Percentiles rank a stretch among this genome's conserved stretches.
phyloP scores from a whole-genome alignment of 2,888 invertebrate genomes.

The Myopa tessellatipennis region DNA sequence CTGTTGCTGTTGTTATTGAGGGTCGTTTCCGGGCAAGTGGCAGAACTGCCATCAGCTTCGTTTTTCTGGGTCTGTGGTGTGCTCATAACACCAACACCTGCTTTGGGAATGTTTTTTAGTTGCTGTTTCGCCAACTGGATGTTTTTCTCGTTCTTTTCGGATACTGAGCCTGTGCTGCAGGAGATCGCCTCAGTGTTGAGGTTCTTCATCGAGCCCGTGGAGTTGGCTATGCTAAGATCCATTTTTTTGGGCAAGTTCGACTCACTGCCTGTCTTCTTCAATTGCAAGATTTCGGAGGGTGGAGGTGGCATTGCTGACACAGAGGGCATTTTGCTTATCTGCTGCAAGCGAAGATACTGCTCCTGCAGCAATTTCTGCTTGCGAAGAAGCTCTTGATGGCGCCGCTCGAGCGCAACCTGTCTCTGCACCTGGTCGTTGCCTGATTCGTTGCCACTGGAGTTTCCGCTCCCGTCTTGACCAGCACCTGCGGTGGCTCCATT shows the following conservation, averaged over 20 bases:
- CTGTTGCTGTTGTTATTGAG: constrained; percentile 64
- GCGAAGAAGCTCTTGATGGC: constrained; percentile 88
- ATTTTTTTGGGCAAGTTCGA: constrained; percentile 87
- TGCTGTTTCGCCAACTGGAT: constrained; percentile 48
- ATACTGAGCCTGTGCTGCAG: constrained; percentile 26
- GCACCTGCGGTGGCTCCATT: constrained; percentile 52
- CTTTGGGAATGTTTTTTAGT: constrained; percentile 39
- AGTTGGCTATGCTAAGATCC: constrained; percentile 74
- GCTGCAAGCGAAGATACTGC: constrained; percentile 89
- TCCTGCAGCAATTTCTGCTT: constrained; percentile 91
- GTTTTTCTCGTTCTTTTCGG: constrained; percentile 45
- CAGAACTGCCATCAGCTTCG: constrained; percentile 40
- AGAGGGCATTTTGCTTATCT: constrained; percentile 83
- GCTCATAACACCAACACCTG: constrained; percentile 47
- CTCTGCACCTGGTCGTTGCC: constrained; percentile 79
- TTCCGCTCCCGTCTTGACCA: constrained; percentile 68
- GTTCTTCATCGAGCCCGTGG: constrained; percentile 57
- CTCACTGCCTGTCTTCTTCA: constrained; percentile 90
- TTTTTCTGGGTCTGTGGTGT: constrained; percentile 53
- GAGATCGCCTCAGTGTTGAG: constrained; percentile 52
- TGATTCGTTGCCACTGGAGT: constrained; percentile 81
- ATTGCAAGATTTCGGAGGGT: constrained; percentile 55
- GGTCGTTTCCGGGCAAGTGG: constrained; percentile 44
- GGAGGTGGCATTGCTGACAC: constrained; percentile 75
- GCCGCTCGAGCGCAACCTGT: constrained; percentile 83